Evolutionary conservation across 2,113 vertebrate genomes (phyloP), one percentile per base, ranked within the genome.

Genomic region (Danionella cerebrum): DNA sequence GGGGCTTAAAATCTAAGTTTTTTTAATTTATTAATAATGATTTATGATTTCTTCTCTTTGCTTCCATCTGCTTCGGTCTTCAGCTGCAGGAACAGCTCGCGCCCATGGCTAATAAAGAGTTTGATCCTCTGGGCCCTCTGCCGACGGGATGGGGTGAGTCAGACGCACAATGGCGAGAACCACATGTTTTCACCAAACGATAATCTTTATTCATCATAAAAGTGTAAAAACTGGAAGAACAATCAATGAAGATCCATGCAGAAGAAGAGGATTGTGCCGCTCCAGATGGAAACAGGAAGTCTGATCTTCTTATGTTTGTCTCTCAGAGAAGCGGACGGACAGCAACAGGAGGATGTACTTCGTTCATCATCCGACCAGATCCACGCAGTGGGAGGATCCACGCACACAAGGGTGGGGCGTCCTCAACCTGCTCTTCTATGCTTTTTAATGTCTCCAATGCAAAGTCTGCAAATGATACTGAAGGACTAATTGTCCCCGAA

Each of bases 311-410:
- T 8, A 36, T 44, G 14, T 68, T 39, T 69, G n/a, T 9, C 21
- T 12, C 79, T 70, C 64, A 98, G 96, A 98, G 78, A 98, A 98
- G 70, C 91, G 96, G 85, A 98, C 93, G 1, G 96, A 98, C 80
- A 91, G 83, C 71, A 98, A 97, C n/a, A 95, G 96, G 76, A 90
- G 96, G 88, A 92, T 98, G 10, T 98, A 98, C 85, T 98, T 96
- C 85, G 96, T 98, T 78, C 96, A 98, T 78, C 96, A 98, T 76
- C 89, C 94, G 24, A 98, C 94, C 47, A 88, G 96, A 22, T 86
- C 91, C 22, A 98, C 96, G 6, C 95, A 98, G 25, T 98, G 96
- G 96, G 96, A 98, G 73, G 96, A 98, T 59, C 96, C 96, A 33
- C 89, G 94, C 84, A 97, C 89, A 47, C 95, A 97, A 77, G 96